Evolutionary conservation across 2,888 invertebrate genomes (phyloP), one percentile per base, ranked within the genome.

Genomic region (Pachymerium ferrugineum): DNA sequence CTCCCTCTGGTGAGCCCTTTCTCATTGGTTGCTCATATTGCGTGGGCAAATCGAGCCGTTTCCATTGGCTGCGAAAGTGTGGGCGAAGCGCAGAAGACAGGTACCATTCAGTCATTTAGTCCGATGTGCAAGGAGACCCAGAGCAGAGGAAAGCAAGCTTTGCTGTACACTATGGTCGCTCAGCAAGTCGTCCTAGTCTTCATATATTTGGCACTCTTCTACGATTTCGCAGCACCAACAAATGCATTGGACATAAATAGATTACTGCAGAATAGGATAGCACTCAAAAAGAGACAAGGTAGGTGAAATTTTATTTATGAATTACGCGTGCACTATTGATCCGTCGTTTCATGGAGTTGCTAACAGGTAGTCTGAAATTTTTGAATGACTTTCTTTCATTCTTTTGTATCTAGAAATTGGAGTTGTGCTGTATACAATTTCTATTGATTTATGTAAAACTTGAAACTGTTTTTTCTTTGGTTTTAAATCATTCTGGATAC

Each of bases 251-350:
- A 73, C 68, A 73, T 73, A 35, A 68, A 68, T 33, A 33, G 73
- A 25, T 38, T 73, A 38, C 73, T 73, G 22, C 31, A 68, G 54
- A 73, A 73, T 68, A 67, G 73, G 73, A 73, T 73, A 73, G 30
- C 47, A 31, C 31, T 73, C 30, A 30, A 73, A 31, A 73, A 73
- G 68, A 67, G 73, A 68, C 35, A 31, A 69, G 73, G 73, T 73
- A 42, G 68, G 54, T 35, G 35, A 22, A 42, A 19, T 70, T 33
- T 33, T 42, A 35, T 19, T 25, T 42, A 22, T 72, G 38, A 16
- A 14, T 29, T 72, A 10, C 19, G 28, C 25, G 3, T 72, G 42
- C 62, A 28, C 22, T 62, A 62, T 62, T 62, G 62, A 62, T 62
- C 62, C 62, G 12, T 62, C 25, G 28, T 22, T 3, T 28, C 1